Evolutionary conservation across 2,888 invertebrate genomes (phyloP), one percentile per base, ranked within the genome.

Genomic region (Athalia circularis): DNA sequence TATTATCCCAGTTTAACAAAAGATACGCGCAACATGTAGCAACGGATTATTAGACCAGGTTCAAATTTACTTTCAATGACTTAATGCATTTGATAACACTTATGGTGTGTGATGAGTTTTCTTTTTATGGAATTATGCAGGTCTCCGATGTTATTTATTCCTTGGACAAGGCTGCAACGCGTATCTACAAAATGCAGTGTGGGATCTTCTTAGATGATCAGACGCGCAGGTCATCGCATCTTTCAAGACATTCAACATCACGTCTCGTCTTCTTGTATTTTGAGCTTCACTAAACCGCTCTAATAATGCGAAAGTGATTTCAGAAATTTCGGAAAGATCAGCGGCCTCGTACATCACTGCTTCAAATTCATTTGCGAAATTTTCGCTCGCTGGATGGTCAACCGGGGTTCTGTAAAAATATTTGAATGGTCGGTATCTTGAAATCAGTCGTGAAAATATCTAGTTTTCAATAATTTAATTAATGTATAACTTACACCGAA

Each of bases 131-230:
- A 43, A 72, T 57, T 72, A 59, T 9, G 72, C 59, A 6, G 72
- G 6, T 43, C 29, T 48, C 64, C 47, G 13, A 47, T 78, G 64
- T 82, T 80, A 85, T 77, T 85, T 84, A 4, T 78, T 80, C 43
- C 80, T 67, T 1, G 88, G 87, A 80, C 88, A 88, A 43, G 87
- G 86, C 74, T 85, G 77, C 4, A 82, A 79, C 1, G 81, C 83
- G 77, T 87, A 85, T 54, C 68, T 52, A 48, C 83, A 84, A 62
- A 88, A 89, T 15, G 80, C 81, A 13, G 79, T 80, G 65, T 88
- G 87, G 4, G 83, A 77, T n/a, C 65, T 67, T n/a, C 57, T 77
- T 64, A 89, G 81, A 81, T 86, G 83, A 78, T 85, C 78, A 59
- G 81, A 81, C 4, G 84, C 80, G 5, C 80, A 79, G 9, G 78